A percentile compares a stretch with the other conserved stretches of the same genome.
These are phyloP conservation scores for Lasiommata megera DNA, from an alignment of 2,888 invertebrate genomes.

Conservation along the genomic window DNA sequence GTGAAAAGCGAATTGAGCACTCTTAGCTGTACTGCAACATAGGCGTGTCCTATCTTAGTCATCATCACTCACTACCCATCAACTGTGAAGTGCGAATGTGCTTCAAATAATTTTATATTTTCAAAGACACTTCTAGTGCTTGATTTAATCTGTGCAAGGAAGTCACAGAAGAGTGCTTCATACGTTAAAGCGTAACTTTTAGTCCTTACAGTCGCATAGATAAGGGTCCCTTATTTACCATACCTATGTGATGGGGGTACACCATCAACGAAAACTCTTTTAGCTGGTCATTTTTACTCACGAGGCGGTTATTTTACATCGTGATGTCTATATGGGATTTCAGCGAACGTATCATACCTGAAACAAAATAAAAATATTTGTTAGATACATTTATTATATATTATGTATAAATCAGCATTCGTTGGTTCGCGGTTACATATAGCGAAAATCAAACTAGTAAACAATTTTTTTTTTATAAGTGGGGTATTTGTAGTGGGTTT, in stretches of 20 bases:
- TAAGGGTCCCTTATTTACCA: background rate
- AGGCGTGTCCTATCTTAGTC: background rate
- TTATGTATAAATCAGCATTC: too few species aligned
- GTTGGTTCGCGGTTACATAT: too few species aligned
- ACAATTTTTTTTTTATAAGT: too few species aligned
- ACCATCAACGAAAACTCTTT: too few species aligned
- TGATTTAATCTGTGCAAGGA: background rate
- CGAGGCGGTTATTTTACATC: background rate
- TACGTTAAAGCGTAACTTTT: background rate
- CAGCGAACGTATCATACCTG: background rate
- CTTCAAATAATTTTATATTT: background rate
- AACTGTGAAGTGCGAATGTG: slow-evolving; percentile 1
- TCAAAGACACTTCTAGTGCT: background rate
- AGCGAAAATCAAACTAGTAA: too few species aligned
- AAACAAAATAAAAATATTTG: background rate
- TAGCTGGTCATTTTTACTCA: background rate
- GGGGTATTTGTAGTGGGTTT: too few species aligned
- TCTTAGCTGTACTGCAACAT: background rate
- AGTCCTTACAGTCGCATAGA: background rate
- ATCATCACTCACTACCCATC: background rate
- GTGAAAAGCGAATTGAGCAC: background rate
- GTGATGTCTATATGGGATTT: background rate
- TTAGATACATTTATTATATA: background rate
- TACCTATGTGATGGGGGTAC: too few species aligned
- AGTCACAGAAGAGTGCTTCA: background rate